A percentile compares a stretch with the other conserved stretches of the same genome.
Conservation (phyloP, 2,888 invertebrate genomes). For the Steinernema carpocapsae region DNA sequence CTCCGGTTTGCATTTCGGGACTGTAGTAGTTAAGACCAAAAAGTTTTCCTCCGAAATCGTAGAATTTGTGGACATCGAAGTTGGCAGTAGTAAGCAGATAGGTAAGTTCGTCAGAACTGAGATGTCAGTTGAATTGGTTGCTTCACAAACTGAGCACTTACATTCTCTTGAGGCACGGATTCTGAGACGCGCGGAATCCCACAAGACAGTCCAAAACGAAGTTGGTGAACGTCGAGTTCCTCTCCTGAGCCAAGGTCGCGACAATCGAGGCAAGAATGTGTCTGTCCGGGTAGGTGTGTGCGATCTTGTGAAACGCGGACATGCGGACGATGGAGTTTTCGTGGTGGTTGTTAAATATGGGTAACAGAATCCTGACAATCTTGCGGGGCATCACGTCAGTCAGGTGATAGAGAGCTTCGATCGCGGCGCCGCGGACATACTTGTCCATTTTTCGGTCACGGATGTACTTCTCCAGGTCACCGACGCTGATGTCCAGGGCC, state of each 20-base stretch:
- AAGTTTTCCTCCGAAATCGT: conserved; percentile 1
- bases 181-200: background rate
- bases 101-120: background rate
- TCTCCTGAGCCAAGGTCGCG: background rate
- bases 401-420: conserved; percentile 53
- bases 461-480: conserved; percentile 63
- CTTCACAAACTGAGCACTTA: background rate
- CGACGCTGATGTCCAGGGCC: conserved; percentile 58
- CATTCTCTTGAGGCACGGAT: conserved; percentile 9
- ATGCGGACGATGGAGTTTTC: conserved; percentile 38
- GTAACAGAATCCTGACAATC: conserved; percentile 49
- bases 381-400: conserved; percentile 46
- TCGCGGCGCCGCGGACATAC: conserved; percentile 53
- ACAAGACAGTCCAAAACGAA: background rate
- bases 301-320: conserved; percentile 37
- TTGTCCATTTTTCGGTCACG: conserved; percentile 45
- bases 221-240: background rate
- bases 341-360: conserved; percentile 43
- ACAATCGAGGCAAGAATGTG: conserved; percentile 1
- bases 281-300: conserved; percentile 38
- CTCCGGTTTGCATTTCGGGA: background rate
- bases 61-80: background rate
- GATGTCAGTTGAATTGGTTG: background rate
- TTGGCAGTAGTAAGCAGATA: background rate
- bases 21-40: background rate